These are phyloP conservation scores for Allygus modestus DNA, from an alignment of 2,888 invertebrate species.

Conservation along the genomic window DNA sequence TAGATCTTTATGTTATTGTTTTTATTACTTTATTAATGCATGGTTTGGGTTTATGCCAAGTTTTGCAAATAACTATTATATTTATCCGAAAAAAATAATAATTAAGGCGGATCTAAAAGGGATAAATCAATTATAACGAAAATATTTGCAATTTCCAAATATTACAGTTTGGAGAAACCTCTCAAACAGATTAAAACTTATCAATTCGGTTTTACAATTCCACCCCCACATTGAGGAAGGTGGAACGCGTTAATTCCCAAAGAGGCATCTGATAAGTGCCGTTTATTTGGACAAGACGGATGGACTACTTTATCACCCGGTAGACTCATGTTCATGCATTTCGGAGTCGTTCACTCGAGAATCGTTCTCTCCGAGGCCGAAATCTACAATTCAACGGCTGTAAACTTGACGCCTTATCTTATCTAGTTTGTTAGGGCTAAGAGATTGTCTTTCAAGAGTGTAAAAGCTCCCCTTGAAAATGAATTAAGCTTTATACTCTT, in stretches of 20 bases:
- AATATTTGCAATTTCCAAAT: too few species aligned
- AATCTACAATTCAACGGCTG: constrained; percentile 57
- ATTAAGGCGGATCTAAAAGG: too few species aligned
- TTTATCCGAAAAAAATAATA: too few species aligned
- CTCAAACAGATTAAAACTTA: too few species aligned
- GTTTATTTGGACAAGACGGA: constrained; percentile 41
- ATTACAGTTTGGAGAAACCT: too few species aligned
- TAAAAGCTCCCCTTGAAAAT: constrained; percentile 25
- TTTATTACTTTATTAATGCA: too few species aligned
- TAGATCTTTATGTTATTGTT: too few species aligned
- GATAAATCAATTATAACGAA: too few species aligned
- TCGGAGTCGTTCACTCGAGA: constrained; percentile 30
- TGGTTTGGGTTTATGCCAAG: too few species aligned
- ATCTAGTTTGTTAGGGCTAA: constrained; percentile 48
- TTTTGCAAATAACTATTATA: too few species aligned
- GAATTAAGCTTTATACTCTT: neutral
- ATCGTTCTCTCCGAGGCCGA: constrained; percentile 33
- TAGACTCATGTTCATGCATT: constrained; percentile 56
- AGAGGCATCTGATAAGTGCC: constrained; percentile 43
- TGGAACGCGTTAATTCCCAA: constrained; percentile 16
- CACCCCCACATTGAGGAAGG: too few species aligned
- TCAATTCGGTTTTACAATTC: too few species aligned
- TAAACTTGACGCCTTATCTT: constrained; percentile 47
- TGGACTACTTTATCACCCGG: constrained; percentile 26
- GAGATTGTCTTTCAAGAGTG: constrained; percentile 45